Evolutionary conservation across 2,113 vertebrate species (phyloP).

Genomic region (Engystomops pustulosus): DNA sequence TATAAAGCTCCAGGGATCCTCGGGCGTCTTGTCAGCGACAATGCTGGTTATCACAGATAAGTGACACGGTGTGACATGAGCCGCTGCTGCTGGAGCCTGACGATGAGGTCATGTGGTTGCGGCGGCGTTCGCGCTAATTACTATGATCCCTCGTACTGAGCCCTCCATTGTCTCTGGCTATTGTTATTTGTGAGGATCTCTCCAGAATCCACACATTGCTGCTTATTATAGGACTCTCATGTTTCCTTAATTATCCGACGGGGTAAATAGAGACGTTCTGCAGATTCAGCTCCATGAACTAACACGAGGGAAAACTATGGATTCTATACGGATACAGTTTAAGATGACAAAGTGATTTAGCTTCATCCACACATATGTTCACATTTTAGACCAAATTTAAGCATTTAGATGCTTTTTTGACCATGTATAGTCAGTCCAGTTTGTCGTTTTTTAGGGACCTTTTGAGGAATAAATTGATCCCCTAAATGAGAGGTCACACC

Average conservation of each 20-base stretch:
- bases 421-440: too few species aligned
- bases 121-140: background rate
- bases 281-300: background rate
- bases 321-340: too few species aligned
- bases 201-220: background rate
- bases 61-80: background rate
- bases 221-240: background rate
- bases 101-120: slow-evolving; percentile 9
- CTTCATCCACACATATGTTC: too few species aligned
- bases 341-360: too few species aligned
- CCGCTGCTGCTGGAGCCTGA: background rate
- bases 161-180: slow-evolving; percentile 1
- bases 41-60: background rate
- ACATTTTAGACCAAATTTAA: too few species aligned
- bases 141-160: background rate
- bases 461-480: too few species aligned
- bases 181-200: background rate
- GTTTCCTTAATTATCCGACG: too few species aligned
- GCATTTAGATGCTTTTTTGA: too few species aligned
- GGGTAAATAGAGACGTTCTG: too few species aligned
- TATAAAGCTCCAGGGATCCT: background rate
- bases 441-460: too few species aligned
- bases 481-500: too few species aligned
- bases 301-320: too few species aligned
- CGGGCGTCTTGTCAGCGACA: slow-evolving; percentile 3